Evolutionary conservation across 1,140 invertebrate species (phyloP).

Genomic region (Trissolcus basalis): DNA sequence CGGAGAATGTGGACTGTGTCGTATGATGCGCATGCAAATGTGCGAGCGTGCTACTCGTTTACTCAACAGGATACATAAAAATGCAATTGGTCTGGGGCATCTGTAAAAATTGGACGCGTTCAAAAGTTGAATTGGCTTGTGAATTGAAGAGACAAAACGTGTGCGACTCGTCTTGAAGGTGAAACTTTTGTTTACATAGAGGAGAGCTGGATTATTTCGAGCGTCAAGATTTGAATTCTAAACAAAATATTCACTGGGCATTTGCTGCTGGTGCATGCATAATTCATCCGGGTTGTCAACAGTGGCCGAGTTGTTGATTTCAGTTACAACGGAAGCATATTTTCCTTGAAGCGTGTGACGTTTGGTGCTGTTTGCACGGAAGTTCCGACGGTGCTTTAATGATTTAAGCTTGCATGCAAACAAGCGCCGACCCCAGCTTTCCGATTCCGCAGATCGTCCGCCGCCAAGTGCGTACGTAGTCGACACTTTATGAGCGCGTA

Average conservation of each 20-base stretch:
- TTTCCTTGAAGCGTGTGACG: slow-evolving; percentile 27
- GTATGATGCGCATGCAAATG: too few species aligned
- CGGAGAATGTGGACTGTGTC: too few species aligned
- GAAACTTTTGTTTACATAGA: too few species aligned
- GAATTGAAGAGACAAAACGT: too few species aligned
- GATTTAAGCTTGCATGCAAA: slow-evolving; percentile 53
- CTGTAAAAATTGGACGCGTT: too few species aligned
- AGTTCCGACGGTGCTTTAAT: slow-evolving; percentile 45
- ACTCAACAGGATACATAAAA: too few species aligned
- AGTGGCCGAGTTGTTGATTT: slow-evolving; percentile 41
- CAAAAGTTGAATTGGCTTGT: too few species aligned
- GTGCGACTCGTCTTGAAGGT: too few species aligned
- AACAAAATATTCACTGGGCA: slow-evolving; percentile 21
- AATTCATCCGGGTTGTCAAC: slow-evolving; percentile 45
- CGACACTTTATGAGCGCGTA: slow-evolving; percentile 39
- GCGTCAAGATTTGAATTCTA: slow-evolving; percentile 10
- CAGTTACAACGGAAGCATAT: slow-evolving; percentile 51
- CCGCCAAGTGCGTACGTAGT: slow-evolving; percentile 30
- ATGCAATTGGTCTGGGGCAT: not conserved
- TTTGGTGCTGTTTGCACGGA: slow-evolving; percentile 40
- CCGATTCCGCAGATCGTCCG: slow-evolving; percentile 20
- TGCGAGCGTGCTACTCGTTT: too few species aligned
- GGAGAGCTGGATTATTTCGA: too few species aligned
- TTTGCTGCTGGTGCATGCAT: slow-evolving; percentile 41
- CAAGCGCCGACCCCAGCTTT: slow-evolving; percentile 8